Evolutionary conservation across 2,888 invertebrate genomes (phyloP), one percentile per base, ranked within the genome.

Genomic region (Copidosoma aretas): DNA sequence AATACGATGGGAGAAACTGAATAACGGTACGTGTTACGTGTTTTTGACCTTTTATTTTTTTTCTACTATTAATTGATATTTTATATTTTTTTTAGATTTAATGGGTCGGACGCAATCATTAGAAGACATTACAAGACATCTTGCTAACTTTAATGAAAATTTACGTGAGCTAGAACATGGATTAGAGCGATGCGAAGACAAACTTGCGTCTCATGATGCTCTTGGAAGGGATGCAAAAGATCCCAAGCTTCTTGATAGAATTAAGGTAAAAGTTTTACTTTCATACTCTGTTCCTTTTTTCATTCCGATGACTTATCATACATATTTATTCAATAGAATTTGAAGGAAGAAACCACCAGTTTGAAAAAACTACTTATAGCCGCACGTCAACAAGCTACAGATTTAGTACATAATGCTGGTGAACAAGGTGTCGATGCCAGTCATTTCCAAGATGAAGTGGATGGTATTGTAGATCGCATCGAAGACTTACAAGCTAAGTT

Each of bases 1-100:
- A 84, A 91, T 91, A 73, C 87, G 95, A 75, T 97, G 97, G 97
- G 95, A 97, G 79, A 90, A 90, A 77, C 87, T 98, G 12, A 95
- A 95, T 84, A 93, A 94, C 78, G 93, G 91, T 87, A 75, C 73
- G 74, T 58, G 17, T n/a, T 24, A 46, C 51, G 15, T 51, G 15
- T 10, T 4, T 49, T 49, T 25, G 21, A 21, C 24, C 39, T 32
- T 60, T 41, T 65, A 41, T 22, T 52, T 22, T 19, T 53, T 56
- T 25, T 8, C 59, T 51, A 46, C 25, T 41, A 41, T 46, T 39
- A 25, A 43, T 39, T 32, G 10, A n/a, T 21, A 19, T 17, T n/a
- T n/a, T n/a, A n/a, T n/a, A n/a, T n/a, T n/a, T 51, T 25, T 73
- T 73, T 73, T 85, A 88, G 90, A 91, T 77, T 87, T 94, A 3